Conservation (phyloP, 2,888 invertebrate species). For the Drosophila falleni region DNA sequence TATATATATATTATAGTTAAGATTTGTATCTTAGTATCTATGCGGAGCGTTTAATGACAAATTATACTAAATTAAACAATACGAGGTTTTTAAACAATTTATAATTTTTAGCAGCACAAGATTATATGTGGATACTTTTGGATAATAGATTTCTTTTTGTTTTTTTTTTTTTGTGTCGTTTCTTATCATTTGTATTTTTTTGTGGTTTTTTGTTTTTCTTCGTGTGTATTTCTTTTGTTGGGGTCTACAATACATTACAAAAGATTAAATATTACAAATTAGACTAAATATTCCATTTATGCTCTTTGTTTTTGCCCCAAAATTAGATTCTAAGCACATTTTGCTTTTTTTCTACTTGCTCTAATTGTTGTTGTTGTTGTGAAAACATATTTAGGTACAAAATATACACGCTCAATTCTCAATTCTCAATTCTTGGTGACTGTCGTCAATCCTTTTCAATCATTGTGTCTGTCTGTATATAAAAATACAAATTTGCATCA, state of each 20-base stretch:
- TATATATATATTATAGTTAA: conserved; percentile 64
- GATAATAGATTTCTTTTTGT: conserved; percentile 13
- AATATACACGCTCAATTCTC: conserved; percentile 45
- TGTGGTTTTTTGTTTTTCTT: conserved; percentile 6
- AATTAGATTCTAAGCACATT: conserved; percentile 8
- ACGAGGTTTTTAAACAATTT: conserved; percentile 69
- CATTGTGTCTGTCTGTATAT: conserved; percentile 28
- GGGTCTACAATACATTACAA: conserved; percentile 45
- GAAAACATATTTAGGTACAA: conserved; percentile 51
- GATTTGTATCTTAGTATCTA: conserved; percentile 55
- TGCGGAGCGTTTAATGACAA: conserved; percentile 35
- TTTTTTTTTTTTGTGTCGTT: conserved; percentile 1
- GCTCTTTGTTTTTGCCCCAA: conserved; percentile 23
- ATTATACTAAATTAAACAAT: conserved; percentile 74
- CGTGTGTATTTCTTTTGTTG: conserved; percentile 4
- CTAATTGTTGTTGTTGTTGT: conserved; percentile 13
- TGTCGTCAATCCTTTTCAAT: conserved; percentile 23
- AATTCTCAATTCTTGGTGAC: conserved; percentile 14
- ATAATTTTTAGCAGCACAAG: conserved; percentile 48
- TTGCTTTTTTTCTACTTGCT: conserved; percentile 23
- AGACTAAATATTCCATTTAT: conserved; percentile 48
- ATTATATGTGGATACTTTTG: conserved; percentile 40
- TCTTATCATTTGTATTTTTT: conserved; percentile 9
- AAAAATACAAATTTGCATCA: conserved; percentile 52
- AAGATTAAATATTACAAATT: conserved; percentile 53